Base-by-base conservation (phyloP, 2,797 vertebrate species). In the Gambusia yucatana region DNA sequence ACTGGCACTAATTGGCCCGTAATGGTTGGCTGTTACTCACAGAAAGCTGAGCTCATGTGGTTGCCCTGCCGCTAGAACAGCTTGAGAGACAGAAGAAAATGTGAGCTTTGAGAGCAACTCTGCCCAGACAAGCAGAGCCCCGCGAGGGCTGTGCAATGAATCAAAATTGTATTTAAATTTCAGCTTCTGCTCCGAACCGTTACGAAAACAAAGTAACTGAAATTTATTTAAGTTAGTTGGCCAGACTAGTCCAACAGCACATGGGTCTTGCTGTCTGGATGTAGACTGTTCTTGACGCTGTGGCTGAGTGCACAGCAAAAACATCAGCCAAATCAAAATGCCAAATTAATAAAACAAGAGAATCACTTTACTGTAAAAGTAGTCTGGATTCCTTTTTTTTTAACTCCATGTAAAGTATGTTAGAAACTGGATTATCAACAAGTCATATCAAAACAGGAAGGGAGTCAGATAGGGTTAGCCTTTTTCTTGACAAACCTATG, bases 1-100 rank as follows among this genome's bases (percentile, higher is more conserved):
- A 20, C 43, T 73, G 57, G 82, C 81, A 81, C 86, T 95, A 93
- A 95, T 90, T 93, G 93, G 86, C 83, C 76, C 72, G 86, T 83
- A 84, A 85, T 73, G 77, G 48, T 79, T 83, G 76, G 82, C 88
- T 74, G 61, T 82, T 83, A 85, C 87, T 72, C 77, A 70, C 69
- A 20, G 36, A 77, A 72, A 75, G 11, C 25, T 0, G 57, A 79
- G 73, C 74, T 73, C 69, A 82, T 73, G 83, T 25, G 36, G 36
- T 91, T 85, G 79, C 91, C 16, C 65, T 83, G 82, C 2, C 76
- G 79, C 61, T 46, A 70, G 79, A 83, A 82, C 61, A 67, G 71
- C 50, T 79, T 59, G 79, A 88, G 88, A 83, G 76, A 76, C 33
- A 69, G 84, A 87, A 84, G 82, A 36, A 71, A 39, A 50, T n/a